Base-by-base conservation (phyloP, 1,140 invertebrate genomes). In the Ganaspis sp. region DNA sequence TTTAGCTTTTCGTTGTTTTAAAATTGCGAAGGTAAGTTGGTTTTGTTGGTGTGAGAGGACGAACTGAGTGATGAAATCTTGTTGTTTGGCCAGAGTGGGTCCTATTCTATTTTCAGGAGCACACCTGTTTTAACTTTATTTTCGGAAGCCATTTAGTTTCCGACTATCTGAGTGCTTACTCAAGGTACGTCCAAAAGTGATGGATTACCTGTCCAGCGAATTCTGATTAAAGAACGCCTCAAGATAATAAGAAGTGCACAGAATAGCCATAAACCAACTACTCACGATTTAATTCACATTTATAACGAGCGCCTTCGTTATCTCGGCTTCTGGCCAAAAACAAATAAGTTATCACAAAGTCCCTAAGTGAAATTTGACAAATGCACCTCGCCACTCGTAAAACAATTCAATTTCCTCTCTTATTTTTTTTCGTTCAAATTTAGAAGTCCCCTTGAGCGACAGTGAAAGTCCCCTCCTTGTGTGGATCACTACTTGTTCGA, bases 71-170 rank as follows among this genome's bases (percentile, higher is more conserved):
- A 81, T 72, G 78, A 82, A 83, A 82, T 54, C 40, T 72, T 64
- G 73, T 81, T 81, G 76, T 84, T 76, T 80, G 40, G 29, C 77
- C 82, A 82, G 79, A 80, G 58, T 79, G 74, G 58, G 53, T 72
- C 49, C 74, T 80, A 82, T 81, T 82, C 82, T 85, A 83, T 86
- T 86, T 86, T 71, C 72, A 81, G 34, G 37, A 70, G 71, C 73
- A 79, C 81, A 85, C 84, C 81, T 81, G 83, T 80, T 84, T 79
- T 74, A 78, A 58, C 64, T 81, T 79, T 83, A 86, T 85, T 86
- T 83, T 84, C 49, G 80, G 75, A 34, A 17, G 21, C 49, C 40
- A 73, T 15, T 70, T 54, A 70, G 73, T 64, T 78, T 42, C 49
- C 76, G 49, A 72, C 64, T 11, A 70, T 54, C 26, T 38, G 34